Percentiles rank a stretch among this genome's conserved stretches.
Conservation (phyloP, 2,113 vertebrate genomes). For the Micromys minutus region DNA sequence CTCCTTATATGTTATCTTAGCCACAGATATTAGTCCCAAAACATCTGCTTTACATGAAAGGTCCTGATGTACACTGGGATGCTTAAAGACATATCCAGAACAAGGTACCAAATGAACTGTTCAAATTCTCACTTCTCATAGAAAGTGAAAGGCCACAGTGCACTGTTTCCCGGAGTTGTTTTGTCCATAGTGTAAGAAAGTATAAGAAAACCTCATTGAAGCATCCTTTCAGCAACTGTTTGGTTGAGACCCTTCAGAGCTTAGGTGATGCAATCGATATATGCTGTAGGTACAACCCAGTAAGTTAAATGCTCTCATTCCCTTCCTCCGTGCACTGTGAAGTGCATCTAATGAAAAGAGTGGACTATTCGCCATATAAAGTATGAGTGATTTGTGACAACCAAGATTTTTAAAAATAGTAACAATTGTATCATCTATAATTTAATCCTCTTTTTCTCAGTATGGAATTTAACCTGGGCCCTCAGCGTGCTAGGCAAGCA, state of each 20-base stretch:
- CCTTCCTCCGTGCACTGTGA: too few relatives aligned
- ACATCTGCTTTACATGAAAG: neutral
- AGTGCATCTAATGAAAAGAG: neutral
- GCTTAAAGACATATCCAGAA: neutral
- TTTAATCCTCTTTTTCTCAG: neutral
- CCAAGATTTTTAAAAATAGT: neutral
- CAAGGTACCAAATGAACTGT: neutral
- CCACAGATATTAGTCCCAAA: neutral
- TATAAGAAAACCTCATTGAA: neutral
- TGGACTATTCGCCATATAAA: neutral
- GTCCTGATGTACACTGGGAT: neutral
- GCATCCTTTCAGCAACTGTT: neutral
- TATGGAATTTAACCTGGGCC: neutral
- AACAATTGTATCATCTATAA: neutral
- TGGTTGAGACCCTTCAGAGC: neutral
- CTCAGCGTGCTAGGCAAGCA: neutral
- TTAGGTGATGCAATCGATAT: neutral
- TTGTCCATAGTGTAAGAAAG: neutral
- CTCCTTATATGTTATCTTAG: neutral
- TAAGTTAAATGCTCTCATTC: neutral
- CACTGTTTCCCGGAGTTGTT: neutral
- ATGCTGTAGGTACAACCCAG: neutral
- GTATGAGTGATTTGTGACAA: neutral
- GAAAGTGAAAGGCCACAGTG: neutral
- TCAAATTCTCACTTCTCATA: neutral